phyloP scores from a whole-genome alignment of 2,113 vertebrate species.

The Trematocara nigrifrons region DNA sequence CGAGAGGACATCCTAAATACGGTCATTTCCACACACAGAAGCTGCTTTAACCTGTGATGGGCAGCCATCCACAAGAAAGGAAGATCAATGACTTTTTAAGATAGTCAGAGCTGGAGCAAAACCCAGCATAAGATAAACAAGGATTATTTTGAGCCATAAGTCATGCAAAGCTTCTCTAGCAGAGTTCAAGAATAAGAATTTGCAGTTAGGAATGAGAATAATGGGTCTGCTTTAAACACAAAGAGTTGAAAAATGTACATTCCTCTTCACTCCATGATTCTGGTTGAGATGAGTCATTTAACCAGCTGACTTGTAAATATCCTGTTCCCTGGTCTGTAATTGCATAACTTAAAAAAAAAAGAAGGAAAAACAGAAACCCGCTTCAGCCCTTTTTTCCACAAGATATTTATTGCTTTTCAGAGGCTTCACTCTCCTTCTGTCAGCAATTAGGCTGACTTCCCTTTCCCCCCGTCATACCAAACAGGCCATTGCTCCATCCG shows the following conservation, averaged over 20 bases:
- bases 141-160: not conserved
- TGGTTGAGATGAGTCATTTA: not conserved
- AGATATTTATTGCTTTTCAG: constrained; percentile 25
- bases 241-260: not conserved
- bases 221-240: not conserved
- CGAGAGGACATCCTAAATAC: not conserved
- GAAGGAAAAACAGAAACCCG: not conserved
- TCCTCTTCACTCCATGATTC: not conserved
- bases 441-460: constrained; percentile 40
- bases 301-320: not conserved
- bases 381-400: not conserved
- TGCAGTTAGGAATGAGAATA: not conserved
- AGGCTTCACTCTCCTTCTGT: constrained; percentile 41
- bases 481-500: constrained; percentile 35
- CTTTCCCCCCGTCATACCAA: constrained; percentile 29
- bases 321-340: not conserved
- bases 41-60: not conserved
- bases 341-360: not conserved
- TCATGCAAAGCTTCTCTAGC: not conserved
- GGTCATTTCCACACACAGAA: not conserved
- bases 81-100: not conserved
- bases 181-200: not conserved
- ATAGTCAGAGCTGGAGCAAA: not conserved
- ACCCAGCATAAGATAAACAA: not conserved
- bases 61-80: not conserved